Conservation (phyloP, 1,140 invertebrate genomes). For the Papilio glaucus region DNA sequence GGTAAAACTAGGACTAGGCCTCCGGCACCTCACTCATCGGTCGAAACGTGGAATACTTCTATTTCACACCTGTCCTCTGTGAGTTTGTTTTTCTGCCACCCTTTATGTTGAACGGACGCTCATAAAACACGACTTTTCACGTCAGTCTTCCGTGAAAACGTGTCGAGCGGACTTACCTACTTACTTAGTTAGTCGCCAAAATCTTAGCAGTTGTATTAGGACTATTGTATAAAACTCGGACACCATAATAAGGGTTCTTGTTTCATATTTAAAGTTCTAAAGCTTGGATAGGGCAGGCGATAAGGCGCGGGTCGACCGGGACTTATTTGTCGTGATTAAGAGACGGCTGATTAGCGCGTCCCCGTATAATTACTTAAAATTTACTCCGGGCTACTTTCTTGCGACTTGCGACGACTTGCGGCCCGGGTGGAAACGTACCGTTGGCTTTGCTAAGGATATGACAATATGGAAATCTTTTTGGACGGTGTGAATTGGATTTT, state of each 20-base stretch:
- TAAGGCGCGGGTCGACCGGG: constrained; percentile 47
- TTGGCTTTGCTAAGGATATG: constrained; percentile 40
- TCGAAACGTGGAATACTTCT: no score
- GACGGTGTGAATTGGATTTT: no score
- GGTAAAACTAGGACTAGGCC: no score
- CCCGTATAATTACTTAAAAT: constrained; percentile 67
- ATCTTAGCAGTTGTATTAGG: no score
- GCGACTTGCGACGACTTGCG: constrained; percentile 42
- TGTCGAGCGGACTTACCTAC: no score
- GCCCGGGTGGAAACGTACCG: constrained; percentile 30
- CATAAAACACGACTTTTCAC: no score
- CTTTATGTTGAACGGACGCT: no score
- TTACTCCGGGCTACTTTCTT: constrained; percentile 61
- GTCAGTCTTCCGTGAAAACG: no score
- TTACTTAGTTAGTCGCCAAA: no score
- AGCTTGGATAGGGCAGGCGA: constrained; percentile 42
- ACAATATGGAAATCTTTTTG: neutral
- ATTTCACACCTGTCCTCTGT: no score
- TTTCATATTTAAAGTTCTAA: constrained; percentile 3
- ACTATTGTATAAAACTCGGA: neutral
- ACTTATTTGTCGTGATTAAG: constrained; percentile 64
- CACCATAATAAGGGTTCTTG: neutral
- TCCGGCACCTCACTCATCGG: no score
- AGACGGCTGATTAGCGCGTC: constrained; percentile 53
- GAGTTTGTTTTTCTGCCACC: no score